Evolutionary conservation across 1,140 invertebrate species (phyloP), one percentile per base, ranked within the genome.

Genomic region (Cheumatopsyche charites): DNA sequence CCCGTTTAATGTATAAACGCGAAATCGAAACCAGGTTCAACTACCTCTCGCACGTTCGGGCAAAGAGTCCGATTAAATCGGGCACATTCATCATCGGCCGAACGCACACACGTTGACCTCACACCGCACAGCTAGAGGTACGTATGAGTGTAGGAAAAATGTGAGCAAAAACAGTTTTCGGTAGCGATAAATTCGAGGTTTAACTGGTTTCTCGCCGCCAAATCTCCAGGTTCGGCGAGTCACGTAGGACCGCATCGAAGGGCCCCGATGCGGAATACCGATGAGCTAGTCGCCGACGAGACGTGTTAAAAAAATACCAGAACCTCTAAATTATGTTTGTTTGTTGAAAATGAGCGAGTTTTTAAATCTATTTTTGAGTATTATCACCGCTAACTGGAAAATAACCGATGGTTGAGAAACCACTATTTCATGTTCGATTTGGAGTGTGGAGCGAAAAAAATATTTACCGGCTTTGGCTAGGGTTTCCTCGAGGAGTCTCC

Each of bases 401-500:
- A n/a, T n/a, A n/a, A n/a, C n/a, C n/a, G 62, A 12, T 36, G 62
- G 23, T 65, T 21, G 42, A 29, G 62, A 41, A 17, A 42, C 25
- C n/a, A n/a, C n/a, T n/a, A n/a, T n/a, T n/a, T n/a, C n/a, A n/a
- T n/a, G 15, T 41, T 43, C 23, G 17, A 65, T 43, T 65, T 15
- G 29, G 49, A 58, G 11, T n/a, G 42, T 41, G 36, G 25, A 26
- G 66, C 61, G 29, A 36, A n/a, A 42, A 36, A 17, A 62, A 62
- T 62, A 55, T 69, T 82, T 90, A 75, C 88, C 87, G 61, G 89
- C 83, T 73, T 90, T 88, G 71, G 88, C 87, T 15, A 95, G 82
- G 2, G 90, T 90, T 73, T 92, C 90, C 79, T 94, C 91, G 77
- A 95, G 87, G 26, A 94, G 85, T 71, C 88, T 86, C 76, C 87